Evolutionary conservation across 1,140 invertebrate genomes (phyloP).

Genomic region (Maniola jurtina): DNA sequence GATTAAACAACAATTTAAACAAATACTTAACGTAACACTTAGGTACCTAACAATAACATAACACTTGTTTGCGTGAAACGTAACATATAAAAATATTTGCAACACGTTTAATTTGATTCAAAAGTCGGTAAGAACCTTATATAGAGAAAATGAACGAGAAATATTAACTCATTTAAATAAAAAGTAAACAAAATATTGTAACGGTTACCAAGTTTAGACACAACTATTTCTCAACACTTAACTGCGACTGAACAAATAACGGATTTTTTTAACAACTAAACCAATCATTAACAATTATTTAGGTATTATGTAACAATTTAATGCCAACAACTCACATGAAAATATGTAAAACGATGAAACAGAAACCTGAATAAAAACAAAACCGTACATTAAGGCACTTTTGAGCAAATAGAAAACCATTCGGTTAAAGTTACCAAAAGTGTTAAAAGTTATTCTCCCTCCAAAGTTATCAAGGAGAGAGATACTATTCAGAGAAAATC

Average conservation of each 20-base stretch:
- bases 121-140: too few species aligned
- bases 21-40: not conserved
- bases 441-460: not conserved
- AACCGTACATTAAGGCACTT: slow-evolving; percentile 71
- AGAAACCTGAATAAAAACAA: slow-evolving; percentile 43
- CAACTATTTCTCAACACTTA: too few species aligned
- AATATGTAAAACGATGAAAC: not conserved
- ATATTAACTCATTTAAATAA: not conserved
- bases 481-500: slow-evolving; percentile 6
- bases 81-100: too few species aligned
- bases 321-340: not conserved
- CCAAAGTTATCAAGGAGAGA: not conserved
- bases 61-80: too few species aligned
- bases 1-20: not conserved
- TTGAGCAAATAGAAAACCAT: not conserved
- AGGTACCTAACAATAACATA: not conserved
- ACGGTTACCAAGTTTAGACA: not conserved
- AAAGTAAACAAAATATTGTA: not conserved
- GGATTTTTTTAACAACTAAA: too few species aligned
- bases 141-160: not conserved
- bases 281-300: too few species aligned
- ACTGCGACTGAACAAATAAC: not conserved
- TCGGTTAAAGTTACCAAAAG: slow-evolving; percentile 1
- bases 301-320: not conserved
- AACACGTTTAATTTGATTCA: too few species aligned